Conservation (phyloP, 2,888 invertebrate genomes). For the Mamestra brassicae region DNA sequence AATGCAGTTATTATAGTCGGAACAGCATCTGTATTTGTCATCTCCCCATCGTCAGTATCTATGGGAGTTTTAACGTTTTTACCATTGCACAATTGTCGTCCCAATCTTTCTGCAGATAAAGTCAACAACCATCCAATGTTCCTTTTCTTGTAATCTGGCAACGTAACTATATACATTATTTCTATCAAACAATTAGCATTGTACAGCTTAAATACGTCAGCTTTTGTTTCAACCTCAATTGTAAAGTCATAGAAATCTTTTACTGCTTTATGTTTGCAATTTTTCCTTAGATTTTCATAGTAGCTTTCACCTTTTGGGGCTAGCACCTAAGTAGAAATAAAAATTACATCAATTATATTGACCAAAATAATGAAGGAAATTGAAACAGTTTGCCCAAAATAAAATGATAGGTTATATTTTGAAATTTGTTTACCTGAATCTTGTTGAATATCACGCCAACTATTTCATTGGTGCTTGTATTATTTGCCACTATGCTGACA, state of each 20-base stretch:
- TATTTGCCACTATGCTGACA: constrained; percentile 25
- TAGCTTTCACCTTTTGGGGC: constrained; percentile 16
- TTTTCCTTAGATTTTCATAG: constrained; percentile 13
- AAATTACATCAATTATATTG: no score
- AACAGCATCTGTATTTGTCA: constrained; percentile 17
- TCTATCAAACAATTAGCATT: constrained; percentile 25
- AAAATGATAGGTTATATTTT: no score
- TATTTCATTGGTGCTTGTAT: constrained; percentile 27
- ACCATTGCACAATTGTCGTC: constrained; percentile 4
- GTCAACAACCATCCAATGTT: constrained; percentile 7
- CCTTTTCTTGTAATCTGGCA: constrained; percentile 5
- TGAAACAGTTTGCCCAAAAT: no score
- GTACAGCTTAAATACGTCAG: constrained; percentile 9
- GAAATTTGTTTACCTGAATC: constrained; percentile 3
- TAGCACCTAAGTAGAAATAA: neutral
- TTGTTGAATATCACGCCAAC: constrained; percentile 35
- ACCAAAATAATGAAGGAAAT: no score
- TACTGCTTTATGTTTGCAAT: constrained; percentile 14
- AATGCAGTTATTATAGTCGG: constrained; percentile 13
- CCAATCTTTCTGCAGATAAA: constrained; percentile 1
- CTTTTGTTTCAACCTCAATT: constrained; percentile 19
- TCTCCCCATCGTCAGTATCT: neutral
- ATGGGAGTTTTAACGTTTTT: constrained; percentile 22
- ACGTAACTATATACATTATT: constrained; percentile 13
- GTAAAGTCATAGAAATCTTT: constrained; percentile 19